Conservation (phyloP, 2,888 invertebrate genomes). For the Hipparchia semele region DNA sequence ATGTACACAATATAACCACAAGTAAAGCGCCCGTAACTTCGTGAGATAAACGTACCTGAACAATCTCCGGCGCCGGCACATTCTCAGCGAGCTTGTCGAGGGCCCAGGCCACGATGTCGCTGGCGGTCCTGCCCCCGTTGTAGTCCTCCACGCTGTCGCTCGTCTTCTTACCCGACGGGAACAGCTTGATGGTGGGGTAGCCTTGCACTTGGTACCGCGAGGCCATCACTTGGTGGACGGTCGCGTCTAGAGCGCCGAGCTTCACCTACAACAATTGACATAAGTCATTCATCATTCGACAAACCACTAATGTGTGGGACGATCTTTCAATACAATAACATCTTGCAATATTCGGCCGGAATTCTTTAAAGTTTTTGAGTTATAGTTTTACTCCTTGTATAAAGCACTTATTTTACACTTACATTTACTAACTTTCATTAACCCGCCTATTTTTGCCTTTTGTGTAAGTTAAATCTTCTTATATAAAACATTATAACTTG, state of each 20-base stretch:
- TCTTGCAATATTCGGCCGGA: no score
- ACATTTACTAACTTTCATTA: no score
- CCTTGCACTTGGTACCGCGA: slow-evolving; percentile 94
- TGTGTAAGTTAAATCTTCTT: no score
- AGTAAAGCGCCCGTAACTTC: background rate
- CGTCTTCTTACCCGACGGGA: slow-evolving; percentile 89
- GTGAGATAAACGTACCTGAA: slow-evolving; percentile 76
- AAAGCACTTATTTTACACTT: no score
- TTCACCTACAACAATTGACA: slow-evolving; percentile 83
- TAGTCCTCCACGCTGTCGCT: slow-evolving; percentile 90
- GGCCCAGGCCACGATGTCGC: slow-evolving; percentile 96
- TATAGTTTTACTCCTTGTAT: no score
- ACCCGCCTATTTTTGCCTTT: no score
- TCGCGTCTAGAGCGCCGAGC: slow-evolving; percentile 98
- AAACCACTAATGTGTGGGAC: no score
- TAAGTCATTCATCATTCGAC: background rate
- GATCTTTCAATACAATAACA: no score
- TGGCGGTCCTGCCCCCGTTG: slow-evolving; percentile 95
- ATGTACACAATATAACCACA: background rate
- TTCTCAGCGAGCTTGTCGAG: slow-evolving; percentile 93
- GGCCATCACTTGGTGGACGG: slow-evolving; percentile 92
- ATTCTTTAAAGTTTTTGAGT: no score
- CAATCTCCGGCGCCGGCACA: slow-evolving; percentile 94
- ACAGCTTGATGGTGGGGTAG: slow-evolving; percentile 98
- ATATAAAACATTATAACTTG: no score